These are phyloP conservation scores for Dendrolimus houi DNA, from an alignment of 2,888 invertebrate genomes.

Conservation along the genomic window DNA sequence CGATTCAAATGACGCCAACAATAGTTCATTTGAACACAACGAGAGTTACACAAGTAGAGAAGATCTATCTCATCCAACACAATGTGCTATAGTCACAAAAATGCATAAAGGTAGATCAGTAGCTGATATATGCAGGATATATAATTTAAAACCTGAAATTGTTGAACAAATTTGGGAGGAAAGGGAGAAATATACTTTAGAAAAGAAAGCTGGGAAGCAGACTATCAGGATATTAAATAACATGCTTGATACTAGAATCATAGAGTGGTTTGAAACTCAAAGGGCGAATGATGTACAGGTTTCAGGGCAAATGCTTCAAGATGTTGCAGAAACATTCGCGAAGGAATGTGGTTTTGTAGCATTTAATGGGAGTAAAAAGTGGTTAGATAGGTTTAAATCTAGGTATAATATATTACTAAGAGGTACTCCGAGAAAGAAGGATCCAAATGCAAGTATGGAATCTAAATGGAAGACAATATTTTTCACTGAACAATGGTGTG, in stretches of 20 bases:
- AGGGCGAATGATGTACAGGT: constrained; percentile 24
- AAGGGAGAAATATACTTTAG: constrained; percentile 27
- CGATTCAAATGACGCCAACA: constrained; percentile 1
- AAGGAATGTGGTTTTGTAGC: constrained; percentile 33
- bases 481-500: constrained; percentile 38
- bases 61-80: constrained; percentile 22
- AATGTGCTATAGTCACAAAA: constrained; percentile 36
- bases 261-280: constrained; percentile 32
- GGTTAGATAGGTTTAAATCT: constrained; percentile 39
- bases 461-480: constrained; percentile 39
- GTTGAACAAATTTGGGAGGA: constrained; percentile 40
- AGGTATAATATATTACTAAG: constrained; percentile 29
- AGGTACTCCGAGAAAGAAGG: constrained; percentile 19
- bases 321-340: constrained; percentile 30
- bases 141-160: constrained; percentile 28
- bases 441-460: constrained; percentile 20
- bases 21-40: constrained; percentile 3
- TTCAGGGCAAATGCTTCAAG: constrained; percentile 34
- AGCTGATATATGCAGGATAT: constrained; percentile 29
- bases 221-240: constrained; percentile 30
- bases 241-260: constrained; percentile 23
- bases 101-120: constrained; percentile 36
- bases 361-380: constrained; percentile 39
- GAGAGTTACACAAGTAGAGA: constrained; percentile 16
- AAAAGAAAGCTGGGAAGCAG: constrained; percentile 22